Percentiles rank a stretch among this genome's conserved stretches.
phyloP scores from a whole-genome alignment of 1,140 invertebrate genomes.

The Dryas iulia region DNA sequence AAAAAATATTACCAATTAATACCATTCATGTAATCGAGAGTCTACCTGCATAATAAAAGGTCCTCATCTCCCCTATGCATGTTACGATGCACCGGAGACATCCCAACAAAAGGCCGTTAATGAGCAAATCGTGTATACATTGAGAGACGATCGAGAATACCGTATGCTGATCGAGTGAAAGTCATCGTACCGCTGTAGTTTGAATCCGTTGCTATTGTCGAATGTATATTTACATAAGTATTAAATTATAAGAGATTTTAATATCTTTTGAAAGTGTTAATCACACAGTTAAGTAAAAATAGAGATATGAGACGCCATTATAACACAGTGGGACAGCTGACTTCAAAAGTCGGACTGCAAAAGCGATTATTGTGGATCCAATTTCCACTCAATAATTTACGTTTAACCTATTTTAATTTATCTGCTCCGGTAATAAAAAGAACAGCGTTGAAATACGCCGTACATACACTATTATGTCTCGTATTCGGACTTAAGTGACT shows the following conservation, averaged over 20 bases:
- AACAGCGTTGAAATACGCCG: no score
- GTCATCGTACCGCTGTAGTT: constrained; percentile 33
- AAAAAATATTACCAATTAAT: constrained; percentile 1
- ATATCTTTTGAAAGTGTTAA: no score
- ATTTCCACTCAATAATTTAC: no score
- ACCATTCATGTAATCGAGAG: neutral
- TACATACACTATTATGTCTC: no score
- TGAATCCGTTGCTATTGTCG: neutral
- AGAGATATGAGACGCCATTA: no score
- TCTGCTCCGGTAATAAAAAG: no score
- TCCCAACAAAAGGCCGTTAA: constrained; percentile 62
- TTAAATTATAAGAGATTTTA: neutral
- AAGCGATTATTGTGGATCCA: no score
- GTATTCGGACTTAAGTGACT: no score
- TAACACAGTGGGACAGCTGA: no score
- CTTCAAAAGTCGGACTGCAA: no score
- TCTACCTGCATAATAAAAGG: neutral
- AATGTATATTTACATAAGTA: neutral
- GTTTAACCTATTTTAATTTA: no score
- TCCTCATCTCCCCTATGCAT: constrained; percentile 3
- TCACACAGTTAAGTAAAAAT: no score
- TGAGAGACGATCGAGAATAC: constrained; percentile 39
- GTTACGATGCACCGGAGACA: constrained; percentile 28
- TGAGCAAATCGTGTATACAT: constrained; percentile 66
- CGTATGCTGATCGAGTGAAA: constrained; percentile 63